Evolutionary conservation across 2,113 vertebrate genomes (phyloP).

Genomic region (Dicerorhinus sumatrensis): DNA sequence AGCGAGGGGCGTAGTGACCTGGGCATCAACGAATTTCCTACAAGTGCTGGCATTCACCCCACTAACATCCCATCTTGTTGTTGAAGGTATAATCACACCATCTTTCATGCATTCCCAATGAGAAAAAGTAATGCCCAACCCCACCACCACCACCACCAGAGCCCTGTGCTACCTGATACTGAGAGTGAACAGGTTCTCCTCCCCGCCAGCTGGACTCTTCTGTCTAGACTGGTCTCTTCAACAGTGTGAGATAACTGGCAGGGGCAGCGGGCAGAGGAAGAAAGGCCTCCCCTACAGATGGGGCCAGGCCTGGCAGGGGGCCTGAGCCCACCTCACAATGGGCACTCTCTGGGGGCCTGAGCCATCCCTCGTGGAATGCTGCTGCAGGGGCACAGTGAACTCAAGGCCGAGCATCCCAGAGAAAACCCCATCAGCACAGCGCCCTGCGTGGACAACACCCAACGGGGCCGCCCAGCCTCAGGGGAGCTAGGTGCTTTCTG

Average conservation of each 20-base stretch:
- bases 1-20: neutral
- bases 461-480: neutral
- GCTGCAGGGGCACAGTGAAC: neutral
- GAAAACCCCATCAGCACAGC: neutral
- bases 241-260: fast-evolving
- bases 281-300: neutral
- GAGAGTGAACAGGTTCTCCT: neutral
- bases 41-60: neutral
- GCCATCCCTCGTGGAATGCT: neutral
- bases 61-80: neutral
- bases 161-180: neutral
- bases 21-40: neutral
- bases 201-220: neutral
- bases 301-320: neutral
- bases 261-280: neutral
- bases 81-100: neutral
- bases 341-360: neutral
- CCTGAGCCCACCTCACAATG: too few relatives aligned
- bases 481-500: neutral
- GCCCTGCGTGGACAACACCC: neutral
- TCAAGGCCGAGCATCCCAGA: neutral
- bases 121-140: neutral
- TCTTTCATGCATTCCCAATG: slow-evolving; percentile 6
- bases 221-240: neutral
- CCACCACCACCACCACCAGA: neutral